phyloP scores from a whole-genome alignment of 2,888 invertebrate genomes.

The Andrena bucephala region DNA sequence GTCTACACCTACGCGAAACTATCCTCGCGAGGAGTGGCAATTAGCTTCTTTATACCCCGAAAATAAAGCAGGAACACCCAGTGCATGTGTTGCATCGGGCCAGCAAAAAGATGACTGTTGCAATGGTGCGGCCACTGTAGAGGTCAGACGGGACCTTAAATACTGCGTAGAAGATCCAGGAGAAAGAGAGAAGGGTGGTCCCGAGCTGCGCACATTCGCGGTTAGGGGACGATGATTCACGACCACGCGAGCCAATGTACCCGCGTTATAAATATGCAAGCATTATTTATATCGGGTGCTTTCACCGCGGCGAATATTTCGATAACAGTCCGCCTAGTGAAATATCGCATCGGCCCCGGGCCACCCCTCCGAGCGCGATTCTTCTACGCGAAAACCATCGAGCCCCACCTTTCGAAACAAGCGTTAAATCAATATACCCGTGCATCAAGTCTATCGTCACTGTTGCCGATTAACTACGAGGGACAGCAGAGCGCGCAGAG shows the following conservation, averaged over 20 bases:
- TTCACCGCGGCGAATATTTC: not conserved
- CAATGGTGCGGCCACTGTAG: slow-evolving; percentile 35
- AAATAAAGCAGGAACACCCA: slow-evolving; percentile 23
- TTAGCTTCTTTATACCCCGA: slow-evolving; percentile 39
- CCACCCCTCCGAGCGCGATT: no score
- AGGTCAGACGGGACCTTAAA: slow-evolving; percentile 44
- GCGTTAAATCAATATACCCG: no score
- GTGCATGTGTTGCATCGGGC: slow-evolving; percentile 7
- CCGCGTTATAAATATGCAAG: slow-evolving; percentile 34
- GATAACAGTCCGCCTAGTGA: not conserved
- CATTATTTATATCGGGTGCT: not conserved
- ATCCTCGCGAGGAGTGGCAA: not conserved
- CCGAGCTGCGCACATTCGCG: slow-evolving; percentile 59
- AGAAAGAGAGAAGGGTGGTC: slow-evolving; percentile 49
- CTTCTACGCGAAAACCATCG: no score
- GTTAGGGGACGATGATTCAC: slow-evolving; percentile 66
- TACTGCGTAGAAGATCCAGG: slow-evolving; percentile 58
- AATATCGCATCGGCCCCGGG: not conserved
- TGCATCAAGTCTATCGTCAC: no score
- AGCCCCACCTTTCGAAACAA: not conserved
- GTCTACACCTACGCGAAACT: not conserved
- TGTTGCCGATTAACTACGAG: no score
- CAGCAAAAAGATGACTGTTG: slow-evolving; percentile 31
- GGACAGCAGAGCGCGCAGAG: no score
- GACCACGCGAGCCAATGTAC: slow-evolving; percentile 39